Evolutionary conservation across 30 jellyfish, hydroid and myxozoan species (phyloP).

Genomic region (Hydractinia echinata): DNA sequence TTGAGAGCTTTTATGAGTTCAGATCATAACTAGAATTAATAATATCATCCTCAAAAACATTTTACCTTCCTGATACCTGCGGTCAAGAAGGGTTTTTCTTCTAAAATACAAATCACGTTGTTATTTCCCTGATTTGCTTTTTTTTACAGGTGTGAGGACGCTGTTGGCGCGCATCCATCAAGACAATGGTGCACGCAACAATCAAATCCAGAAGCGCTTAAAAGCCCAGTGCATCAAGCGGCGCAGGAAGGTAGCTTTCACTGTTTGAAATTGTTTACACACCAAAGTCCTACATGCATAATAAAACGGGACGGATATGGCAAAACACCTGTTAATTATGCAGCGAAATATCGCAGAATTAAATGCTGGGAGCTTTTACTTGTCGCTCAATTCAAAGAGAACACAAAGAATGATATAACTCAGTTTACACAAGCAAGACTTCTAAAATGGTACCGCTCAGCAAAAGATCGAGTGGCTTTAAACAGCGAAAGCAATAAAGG

Average conservation of each 20-base stretch:
- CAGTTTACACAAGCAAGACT: too few species aligned
- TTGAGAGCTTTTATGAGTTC: too few species aligned
- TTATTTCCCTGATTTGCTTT: not conserved
- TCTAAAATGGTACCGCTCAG: too few species aligned
- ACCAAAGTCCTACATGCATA: conserved; percentile 18
- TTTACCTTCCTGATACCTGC: too few species aligned
- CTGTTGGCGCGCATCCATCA: conserved; percentile 19
- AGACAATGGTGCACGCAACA: not conserved
- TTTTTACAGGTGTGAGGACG: conserved; percentile 14
- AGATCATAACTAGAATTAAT: too few species aligned
- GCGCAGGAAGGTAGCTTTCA: conserved; percentile 21
- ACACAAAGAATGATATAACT: too few species aligned
- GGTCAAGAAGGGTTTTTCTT: too few species aligned
- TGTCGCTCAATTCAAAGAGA: not conserved
- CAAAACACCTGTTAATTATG: not conserved
- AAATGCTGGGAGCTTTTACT: conserved; percentile 12
- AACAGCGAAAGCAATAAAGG: not conserved
- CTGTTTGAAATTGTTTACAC: not conserved
- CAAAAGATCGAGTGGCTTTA: too few species aligned
- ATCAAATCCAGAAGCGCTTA: conserved; percentile 10
- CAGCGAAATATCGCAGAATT: not conserved
- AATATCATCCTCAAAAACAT: too few species aligned
- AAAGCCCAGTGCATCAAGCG: conserved; percentile 17
- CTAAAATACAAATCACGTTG: too few species aligned
- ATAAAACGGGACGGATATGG: conserved; percentile 6